These are phyloP conservation scores for Drosophila maculinotata DNA, from an alignment of 2,888 invertebrate genomes.

Conservation along the genomic window DNA sequence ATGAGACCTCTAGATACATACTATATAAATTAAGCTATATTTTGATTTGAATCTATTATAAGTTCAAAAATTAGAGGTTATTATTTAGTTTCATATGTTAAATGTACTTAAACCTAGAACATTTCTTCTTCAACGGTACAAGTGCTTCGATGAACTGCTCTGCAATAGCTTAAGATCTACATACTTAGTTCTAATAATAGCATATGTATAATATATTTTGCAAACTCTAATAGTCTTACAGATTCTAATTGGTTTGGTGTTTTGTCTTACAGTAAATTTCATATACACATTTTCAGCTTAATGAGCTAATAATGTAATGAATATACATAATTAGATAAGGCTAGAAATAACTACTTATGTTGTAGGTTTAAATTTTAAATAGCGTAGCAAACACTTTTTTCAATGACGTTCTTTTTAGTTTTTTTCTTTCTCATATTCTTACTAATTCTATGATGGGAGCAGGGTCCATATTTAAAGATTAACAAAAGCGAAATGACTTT, in stretches of 20 bases:
- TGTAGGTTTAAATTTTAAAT: constrained; percentile 18
- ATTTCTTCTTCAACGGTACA: constrained; percentile 65
- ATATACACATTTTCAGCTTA: constrained; percentile 43
- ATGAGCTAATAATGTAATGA: constrained; percentile 11
- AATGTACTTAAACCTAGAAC: not conserved
- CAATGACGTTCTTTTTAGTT: constrained; percentile 13
- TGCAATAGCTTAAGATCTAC: constrained; percentile 71
- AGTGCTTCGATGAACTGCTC: constrained; percentile 76
- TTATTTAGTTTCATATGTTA: not conserved
- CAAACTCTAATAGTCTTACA: constrained; percentile 6
- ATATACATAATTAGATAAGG: not conserved
- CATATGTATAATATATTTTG: constrained; percentile 3
- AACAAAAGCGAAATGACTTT: constrained; percentile 34
- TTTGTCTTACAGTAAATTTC: constrained; percentile 59
- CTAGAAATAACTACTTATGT: constrained; percentile 4
- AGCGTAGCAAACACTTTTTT: constrained; percentile 76
- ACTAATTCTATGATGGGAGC: constrained; percentile 52
- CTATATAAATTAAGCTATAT: not conserved
- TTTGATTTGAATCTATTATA: not conserved
- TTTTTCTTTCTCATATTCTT: constrained; percentile 23
- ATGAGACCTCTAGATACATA: not conserved
- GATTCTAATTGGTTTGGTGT: constrained; percentile 59
- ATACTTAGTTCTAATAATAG: not conserved
- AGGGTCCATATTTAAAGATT: constrained; percentile 51
- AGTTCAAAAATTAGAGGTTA: not conserved